Evolutionary conservation across 2,888 invertebrate genomes (phyloP).

Genomic region (Drosophila subquinaria): DNA sequence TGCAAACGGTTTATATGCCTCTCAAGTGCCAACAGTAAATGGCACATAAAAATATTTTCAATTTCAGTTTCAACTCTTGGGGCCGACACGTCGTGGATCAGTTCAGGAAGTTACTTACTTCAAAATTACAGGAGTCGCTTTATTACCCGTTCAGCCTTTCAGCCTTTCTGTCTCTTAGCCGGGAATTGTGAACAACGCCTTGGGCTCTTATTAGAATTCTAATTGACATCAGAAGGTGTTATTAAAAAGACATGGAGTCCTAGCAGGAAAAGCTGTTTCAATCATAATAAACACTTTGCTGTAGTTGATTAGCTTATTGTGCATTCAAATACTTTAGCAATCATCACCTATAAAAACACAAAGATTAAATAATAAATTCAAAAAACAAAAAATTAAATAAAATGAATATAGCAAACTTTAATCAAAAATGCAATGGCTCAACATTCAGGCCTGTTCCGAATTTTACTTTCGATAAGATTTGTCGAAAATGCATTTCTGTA

Average conservation of each 20-base stretch:
- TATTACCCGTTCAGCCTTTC: slow-evolving; percentile 34
- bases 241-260: background rate
- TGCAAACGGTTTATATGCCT: slow-evolving; percentile 16
- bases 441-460: too few relatives aligned
- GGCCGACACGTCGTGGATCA: slow-evolving; percentile 22
- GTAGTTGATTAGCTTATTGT: background rate
- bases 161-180: background rate
- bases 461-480: too few relatives aligned
- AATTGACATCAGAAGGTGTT: slow-evolving; percentile 13
- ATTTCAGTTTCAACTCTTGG: slow-evolving; percentile 41
- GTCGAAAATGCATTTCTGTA: too few relatives aligned
- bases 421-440: too few relatives aligned
- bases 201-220: slow-evolving; percentile 35
- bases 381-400: too few relatives aligned
- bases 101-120: slow-evolving; percentile 42
- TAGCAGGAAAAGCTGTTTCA: background rate
- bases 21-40: slow-evolving; percentile 41
- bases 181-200: slow-evolving; percentile 13
- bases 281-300: background rate
- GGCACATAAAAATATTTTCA: slow-evolving; percentile 64
- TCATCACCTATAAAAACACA: too few relatives aligned
- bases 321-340: too few relatives aligned
- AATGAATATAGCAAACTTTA: too few relatives aligned
- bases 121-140: slow-evolving; percentile 43
- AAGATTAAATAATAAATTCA: too few relatives aligned